Evolutionary conservation across 2,113 vertebrate genomes (phyloP).

Genomic region (Dasyurus viverrinus): DNA sequence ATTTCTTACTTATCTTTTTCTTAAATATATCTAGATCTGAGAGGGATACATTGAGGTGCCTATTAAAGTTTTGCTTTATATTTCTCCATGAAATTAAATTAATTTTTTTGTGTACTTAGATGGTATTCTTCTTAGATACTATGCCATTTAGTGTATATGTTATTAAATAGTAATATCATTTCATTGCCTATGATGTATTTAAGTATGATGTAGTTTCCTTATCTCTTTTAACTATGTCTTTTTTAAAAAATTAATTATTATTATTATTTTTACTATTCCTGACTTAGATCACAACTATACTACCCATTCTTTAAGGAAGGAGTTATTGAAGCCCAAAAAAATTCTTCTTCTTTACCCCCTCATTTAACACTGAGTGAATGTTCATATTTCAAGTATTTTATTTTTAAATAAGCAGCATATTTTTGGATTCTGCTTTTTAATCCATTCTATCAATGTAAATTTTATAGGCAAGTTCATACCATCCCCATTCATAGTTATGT

Average conservation of each 20-base stretch:
- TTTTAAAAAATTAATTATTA: neutral
- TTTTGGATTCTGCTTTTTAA: neutral
- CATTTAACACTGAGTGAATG: neutral
- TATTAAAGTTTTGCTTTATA: neutral
- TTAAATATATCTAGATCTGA: neutral
- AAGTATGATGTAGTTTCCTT: neutral
- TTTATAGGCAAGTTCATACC: neutral
- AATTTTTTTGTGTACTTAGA: neutral
- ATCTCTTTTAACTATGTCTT: neutral
- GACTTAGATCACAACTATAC: neutral
- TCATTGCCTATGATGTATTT: neutral
- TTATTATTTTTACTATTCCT: neutral
- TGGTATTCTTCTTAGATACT: no score
- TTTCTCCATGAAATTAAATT: neutral
- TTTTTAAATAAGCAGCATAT: neutral
- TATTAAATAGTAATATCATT: neutral
- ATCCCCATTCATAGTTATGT: no score
- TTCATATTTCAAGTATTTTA: neutral
- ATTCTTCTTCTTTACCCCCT: neutral
- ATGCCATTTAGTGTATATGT: neutral
- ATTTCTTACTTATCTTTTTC: neutral
- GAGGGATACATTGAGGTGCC: neutral
- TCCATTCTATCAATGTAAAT: neutral
- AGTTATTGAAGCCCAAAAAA: no score
- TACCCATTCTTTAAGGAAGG: neutral